Base-by-base conservation (phyloP, 1,140 invertebrate genomes). In the Pseudomyrmex dendroicus region DNA sequence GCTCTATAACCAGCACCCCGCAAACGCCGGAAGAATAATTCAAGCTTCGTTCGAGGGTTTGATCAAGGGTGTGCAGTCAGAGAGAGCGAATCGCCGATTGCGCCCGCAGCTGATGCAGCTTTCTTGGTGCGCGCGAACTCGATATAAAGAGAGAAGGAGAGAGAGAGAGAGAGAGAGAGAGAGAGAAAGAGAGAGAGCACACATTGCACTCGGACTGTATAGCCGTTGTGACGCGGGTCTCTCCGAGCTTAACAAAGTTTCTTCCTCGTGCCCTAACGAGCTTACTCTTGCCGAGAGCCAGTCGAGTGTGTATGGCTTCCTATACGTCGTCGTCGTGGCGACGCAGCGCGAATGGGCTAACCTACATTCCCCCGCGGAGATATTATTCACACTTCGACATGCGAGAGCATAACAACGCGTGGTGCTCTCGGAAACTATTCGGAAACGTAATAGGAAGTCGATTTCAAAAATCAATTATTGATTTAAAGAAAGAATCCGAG, bases 301-400 rank as follows among this genome's bases (percentile, higher is more conserved):
- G 76, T 84, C 84, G 82, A 88, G 80, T 86, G 76, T 86, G 68
- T 89, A 89, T 64, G 88, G 88, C 89, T 90, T 90, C 88, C 35
- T 35, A 35, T 35, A 35, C 35, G 35, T 35, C 35, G 35, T 35
- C 35, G 35, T 35, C 35, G 35, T 35, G 35, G 35, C 73, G 73
- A 87, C 52, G 76, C 85, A 84, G 76, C 64, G 20, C 64, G 20
- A 80, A 89, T 83, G 84, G 35, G 54, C 76, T 90, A 90, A 89
- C 89, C 89, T 88, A 90, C 86, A 88, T 89, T 89, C 7, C 63
- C 15, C 64, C 13, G 15, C 64, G 84, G 68, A 84, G 83, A 83
- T 77, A 88, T 85, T 83, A 88, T 64, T 77, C 17, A 76, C 50
- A 56, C 66, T 46, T 25, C 22, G 50, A 78, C 48, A 35, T 25